Evolutionary conservation across 2,888 invertebrate genomes (phyloP), one percentile per base, ranked within the genome.

Genomic region (Scaptodrosophila latifasciaeformis): DNA sequence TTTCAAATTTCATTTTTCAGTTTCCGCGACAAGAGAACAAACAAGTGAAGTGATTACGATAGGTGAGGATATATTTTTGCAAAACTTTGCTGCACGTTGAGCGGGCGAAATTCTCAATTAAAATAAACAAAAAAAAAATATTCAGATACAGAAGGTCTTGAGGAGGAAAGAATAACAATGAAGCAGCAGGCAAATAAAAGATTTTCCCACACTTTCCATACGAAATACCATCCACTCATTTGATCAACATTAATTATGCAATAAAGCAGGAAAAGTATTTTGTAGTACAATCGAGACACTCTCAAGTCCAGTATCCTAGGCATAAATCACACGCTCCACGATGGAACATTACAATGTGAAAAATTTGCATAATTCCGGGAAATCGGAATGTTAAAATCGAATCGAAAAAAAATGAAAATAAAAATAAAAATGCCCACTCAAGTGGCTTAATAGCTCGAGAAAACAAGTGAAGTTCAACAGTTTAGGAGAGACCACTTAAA

Each of bases 361-460:
- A 70, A 79, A 76, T 76, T 76, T 76, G 75, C 75, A 76, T 76
- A 76, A 76, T 76, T 76, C 75, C 80, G 64, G 58, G 79, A 76
- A 76, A 55, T 60, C 55, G 44, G 10, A 13, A 46, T 40, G 49
- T 35, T 54, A 37, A 4, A 13, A 34, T 34, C 24, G 24, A 24
- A 24, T 34, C 34, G 10, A 34, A 12, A n/a, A n/a, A n/a, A n/a
- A n/a, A n/a, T 46, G 17, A 45, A 40, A 55, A 45, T 34, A 37
- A 19, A 27, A 19, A 43, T 45, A 44, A 51, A 44, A 51, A 49
- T 48, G 47, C 30, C 51, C 50, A 61, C 54, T 75, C 57, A 71
- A 74, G 72, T 79, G 80, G 77, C 80, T 76, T 79, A 79, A 79
- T 76, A 79, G 79, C 74, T 79, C 77, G 80, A 72, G 78, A 75